These are phyloP conservation scores for Apamea anceps DNA, from an alignment of 2,888 invertebrate species.

Conservation along the genomic window DNA sequence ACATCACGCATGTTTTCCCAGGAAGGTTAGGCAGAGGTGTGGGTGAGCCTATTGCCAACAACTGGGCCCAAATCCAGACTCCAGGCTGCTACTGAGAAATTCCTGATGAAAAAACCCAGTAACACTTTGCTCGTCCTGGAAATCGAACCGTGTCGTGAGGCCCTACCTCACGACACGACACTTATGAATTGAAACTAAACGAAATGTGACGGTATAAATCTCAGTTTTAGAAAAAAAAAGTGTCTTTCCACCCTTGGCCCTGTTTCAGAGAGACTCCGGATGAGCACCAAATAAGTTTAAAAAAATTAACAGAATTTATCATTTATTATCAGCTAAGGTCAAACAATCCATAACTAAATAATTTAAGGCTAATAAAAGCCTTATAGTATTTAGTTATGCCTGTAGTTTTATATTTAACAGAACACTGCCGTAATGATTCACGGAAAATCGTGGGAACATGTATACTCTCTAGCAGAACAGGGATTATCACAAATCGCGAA, in stretches of 20 bases:
- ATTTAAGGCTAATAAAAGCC: background rate
- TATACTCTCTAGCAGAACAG: too few species aligned
- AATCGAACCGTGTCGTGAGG: too few species aligned
- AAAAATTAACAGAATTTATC: background rate
- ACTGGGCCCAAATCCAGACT: too few species aligned
- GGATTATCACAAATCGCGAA: too few species aligned
- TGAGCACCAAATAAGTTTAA: background rate
- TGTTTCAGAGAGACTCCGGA: background rate
- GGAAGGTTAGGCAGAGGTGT: too few species aligned
- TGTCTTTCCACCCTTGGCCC: background rate
- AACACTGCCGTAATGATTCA: background rate
- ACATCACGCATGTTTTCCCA: too few species aligned
- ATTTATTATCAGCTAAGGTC: background rate
- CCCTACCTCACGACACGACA: background rate
- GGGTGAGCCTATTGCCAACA: too few species aligned
- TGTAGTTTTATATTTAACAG: background rate
- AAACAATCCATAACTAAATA: background rate
- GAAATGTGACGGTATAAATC: background rate
- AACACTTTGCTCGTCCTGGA: too few species aligned
- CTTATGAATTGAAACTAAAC: background rate
- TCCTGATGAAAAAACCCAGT: too few species aligned
- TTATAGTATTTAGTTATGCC: too few species aligned
- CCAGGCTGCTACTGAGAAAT: too few species aligned
- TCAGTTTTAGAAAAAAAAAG: background rate
- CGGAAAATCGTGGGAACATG: too few species aligned